phyloP scores from a whole-genome alignment of 1,140 invertebrate genomes.

The Lamellibrachia luymesi region DNA sequence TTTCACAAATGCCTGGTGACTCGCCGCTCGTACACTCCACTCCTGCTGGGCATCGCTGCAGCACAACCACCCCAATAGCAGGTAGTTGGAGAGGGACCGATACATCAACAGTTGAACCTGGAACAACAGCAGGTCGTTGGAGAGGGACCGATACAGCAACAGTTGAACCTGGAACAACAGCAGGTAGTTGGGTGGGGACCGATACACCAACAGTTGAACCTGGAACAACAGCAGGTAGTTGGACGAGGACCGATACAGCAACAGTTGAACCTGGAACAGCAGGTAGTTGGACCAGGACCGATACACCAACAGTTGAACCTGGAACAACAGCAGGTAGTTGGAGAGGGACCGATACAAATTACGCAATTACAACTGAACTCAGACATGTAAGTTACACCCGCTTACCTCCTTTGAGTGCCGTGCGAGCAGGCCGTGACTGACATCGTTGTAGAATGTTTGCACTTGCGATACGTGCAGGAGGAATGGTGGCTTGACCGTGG shows the following conservation, averaged over 20 bases:
- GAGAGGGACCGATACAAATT: background rate
- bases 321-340: background rate
- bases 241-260: background rate
- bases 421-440: background rate
- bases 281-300: background rate
- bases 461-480: conserved; percentile 57
- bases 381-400: too few relatives aligned
- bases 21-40: background rate
- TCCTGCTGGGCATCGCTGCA: background rate
- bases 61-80: background rate
- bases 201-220: background rate
- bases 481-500: conserved; percentile 62
- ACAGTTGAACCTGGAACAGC: background rate
- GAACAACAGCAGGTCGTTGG: background rate
- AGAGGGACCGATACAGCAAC: background rate
- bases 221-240: background rate
- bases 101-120: background rate
- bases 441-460: conserved; percentile 13
- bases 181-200: background rate
- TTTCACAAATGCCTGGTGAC: conserved; percentile 44
- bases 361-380: too few relatives aligned
- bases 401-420: background rate
- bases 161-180: background rate
- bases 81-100: background rate
- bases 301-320: background rate